Conservation (phyloP, 1,140 invertebrate genomes). For the Drosophila lowei region DNA sequence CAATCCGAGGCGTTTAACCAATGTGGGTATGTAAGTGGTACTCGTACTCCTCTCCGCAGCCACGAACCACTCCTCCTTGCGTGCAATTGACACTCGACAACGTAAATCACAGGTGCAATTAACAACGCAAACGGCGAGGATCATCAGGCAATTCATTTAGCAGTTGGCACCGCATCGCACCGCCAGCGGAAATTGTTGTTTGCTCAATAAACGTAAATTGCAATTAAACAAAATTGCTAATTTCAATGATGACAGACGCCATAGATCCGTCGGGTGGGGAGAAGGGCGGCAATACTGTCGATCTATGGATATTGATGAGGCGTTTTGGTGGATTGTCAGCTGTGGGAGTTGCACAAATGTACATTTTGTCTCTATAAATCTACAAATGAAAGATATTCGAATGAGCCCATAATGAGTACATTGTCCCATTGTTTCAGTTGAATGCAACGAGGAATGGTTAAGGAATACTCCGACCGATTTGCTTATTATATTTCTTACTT, state of each 20-base stretch:
- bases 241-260: slow-evolving; percentile 73
- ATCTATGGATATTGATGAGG: slow-evolving; percentile 11
- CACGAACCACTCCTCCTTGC: slow-evolving; percentile 48
- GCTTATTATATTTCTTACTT: no score
- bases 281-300: neutral
- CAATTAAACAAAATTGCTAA: slow-evolving; percentile 80
- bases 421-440: no score
- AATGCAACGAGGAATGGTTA: no score
- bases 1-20: slow-evolving; percentile 40
- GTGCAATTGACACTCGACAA: slow-evolving; percentile 69
- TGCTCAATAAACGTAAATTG: slow-evolving; percentile 79
- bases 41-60: slow-evolving; percentile 4
- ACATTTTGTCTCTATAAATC: no score
- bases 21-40: slow-evolving; percentile 27
- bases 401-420: no score
- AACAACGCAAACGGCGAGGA: slow-evolving; percentile 67
- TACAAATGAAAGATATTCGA: no score
- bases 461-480: no score
- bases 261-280: slow-evolving; percentile 51
- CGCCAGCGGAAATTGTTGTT: slow-evolving; percentile 73
- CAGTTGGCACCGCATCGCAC: slow-evolving; percentile 18
- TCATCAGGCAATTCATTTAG: slow-evolving; percentile 53
- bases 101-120: slow-evolving; percentile 79
- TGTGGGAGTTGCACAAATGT: no score
- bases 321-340: no score